Evolutionary conservation across 1,140 invertebrate species (phyloP), one percentile per base, ranked within the genome.

Genomic region (Aphelinus atriplicis): DNA sequence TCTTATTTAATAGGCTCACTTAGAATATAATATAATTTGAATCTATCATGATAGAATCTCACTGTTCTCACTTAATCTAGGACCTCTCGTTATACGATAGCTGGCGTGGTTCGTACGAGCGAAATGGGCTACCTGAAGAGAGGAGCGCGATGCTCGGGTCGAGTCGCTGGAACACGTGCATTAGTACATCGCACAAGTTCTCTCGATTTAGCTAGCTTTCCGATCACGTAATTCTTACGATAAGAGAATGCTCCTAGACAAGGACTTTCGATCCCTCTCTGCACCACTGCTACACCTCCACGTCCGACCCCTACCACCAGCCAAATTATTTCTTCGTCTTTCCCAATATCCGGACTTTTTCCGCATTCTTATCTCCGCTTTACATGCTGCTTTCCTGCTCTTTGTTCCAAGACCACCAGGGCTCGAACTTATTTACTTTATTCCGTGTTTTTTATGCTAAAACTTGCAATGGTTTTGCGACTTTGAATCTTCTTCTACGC

Each of bases 211-310:
- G 46, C 67, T 69, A 7, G 67, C 67, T 69, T 69, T 69, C 67
- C 67, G 67, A 69, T 69, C 67, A 69, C 67, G 67, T 69, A 69
- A 60, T 50, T 69, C 67, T 56, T 43, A 6, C 67, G 67, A 69
- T 47, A 56, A 46, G 67, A 64, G 63, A 48, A 9, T 7, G 62
- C 51, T 46, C 46, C 46, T 10, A 26, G 47, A 48, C 43, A 10
- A 63, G 47, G 9, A 48, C 62, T 7, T 48, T 10, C 10, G 46
- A 48, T 63, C 46, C 46, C 9, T 53, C 51, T 9, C 51, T 53
- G 51, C 26, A 26, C 26, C 26, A 26, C 26, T 26, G 26, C 26
- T 26, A 26, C 26, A 26, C 2, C 45, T 62, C 46, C 45, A 46
- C 61, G 45, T 63, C 45, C 7, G 7, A 10, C 61, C 3, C 9